phyloP scores from a whole-genome alignment of 2,113 vertebrate species.

The Dromiciops gliroides region DNA sequence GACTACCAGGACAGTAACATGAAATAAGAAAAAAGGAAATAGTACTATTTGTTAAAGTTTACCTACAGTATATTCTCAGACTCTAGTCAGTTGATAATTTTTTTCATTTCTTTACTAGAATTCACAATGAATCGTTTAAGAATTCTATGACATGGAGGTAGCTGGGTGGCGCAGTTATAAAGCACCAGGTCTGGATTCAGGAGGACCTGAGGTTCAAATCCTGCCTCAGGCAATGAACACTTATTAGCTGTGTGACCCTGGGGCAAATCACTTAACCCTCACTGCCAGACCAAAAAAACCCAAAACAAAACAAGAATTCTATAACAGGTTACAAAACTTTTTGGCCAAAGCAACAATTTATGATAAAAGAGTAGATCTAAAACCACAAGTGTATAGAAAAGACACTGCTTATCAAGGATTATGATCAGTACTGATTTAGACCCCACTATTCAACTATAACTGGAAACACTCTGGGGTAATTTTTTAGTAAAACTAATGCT shows the following conservation, averaged over 20 bases:
- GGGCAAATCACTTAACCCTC: too few species aligned
- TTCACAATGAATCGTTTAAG: neutral
- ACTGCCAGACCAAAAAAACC: too few species aligned
- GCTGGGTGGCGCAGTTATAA: too few species aligned
- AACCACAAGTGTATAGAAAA: neutral
- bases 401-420: neutral
- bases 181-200: too few species aligned
- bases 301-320: too few species aligned
- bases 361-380: neutral
- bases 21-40: neutral
- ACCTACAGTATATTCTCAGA: neutral
- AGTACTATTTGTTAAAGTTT: neutral
- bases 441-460: neutral
- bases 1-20: neutral
- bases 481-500: neutral
- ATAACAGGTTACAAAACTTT: neutral
- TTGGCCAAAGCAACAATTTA: constrained; percentile 1
- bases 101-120: neutral
- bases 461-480: neutral
- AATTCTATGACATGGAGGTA: constrained; percentile 6
- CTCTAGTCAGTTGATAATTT: neutral
- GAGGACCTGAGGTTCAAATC: too few species aligned
- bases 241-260: too few species aligned
- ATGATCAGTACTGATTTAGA: neutral
- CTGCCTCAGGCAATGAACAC: too few species aligned